Percentiles rank a stretch among this genome's conserved stretches.
phyloP scores from a whole-genome alignment of 1,140 invertebrate genomes.

The Drosophila baimaii region DNA sequence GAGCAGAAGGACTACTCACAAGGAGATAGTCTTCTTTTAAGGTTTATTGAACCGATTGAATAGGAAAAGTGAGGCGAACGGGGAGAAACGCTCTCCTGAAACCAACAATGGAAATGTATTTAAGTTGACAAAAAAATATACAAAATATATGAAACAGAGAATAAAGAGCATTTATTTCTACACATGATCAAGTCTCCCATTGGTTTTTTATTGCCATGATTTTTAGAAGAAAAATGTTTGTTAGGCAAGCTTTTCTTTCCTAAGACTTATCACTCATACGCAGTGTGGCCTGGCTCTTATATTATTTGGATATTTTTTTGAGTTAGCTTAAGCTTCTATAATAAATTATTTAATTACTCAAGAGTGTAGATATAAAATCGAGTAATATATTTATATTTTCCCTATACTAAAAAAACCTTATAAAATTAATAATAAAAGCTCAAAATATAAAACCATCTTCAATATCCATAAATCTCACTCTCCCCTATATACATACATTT shows the following conservation, averaged over 20 bases:
- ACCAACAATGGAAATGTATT: background rate
- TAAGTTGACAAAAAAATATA: background rate
- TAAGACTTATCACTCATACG: background rate
- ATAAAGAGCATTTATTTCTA: background rate
- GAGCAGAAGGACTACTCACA: constrained; percentile 12
- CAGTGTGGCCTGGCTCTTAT: background rate
- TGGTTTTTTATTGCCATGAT: background rate
- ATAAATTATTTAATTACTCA: background rate
- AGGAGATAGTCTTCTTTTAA: constrained; percentile 11
- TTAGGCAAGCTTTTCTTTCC: background rate
- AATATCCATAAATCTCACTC: background rate
- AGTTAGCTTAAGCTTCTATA: background rate
- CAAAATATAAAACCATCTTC: background rate
- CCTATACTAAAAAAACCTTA: background rate
- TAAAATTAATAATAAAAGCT: background rate
- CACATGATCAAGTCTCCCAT: no score
- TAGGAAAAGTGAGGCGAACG: background rate
- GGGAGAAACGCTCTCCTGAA: background rate
- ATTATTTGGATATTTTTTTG: background rate
- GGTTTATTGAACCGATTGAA: constrained; percentile 20
- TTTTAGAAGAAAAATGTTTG: background rate
- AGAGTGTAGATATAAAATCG: background rate
- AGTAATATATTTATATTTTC: background rate
- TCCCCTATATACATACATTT: background rate
- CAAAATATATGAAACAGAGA: background rate